Base-by-base conservation (phyloP, 2,888 invertebrate genomes). In the Odontomyia ornata region DNA sequence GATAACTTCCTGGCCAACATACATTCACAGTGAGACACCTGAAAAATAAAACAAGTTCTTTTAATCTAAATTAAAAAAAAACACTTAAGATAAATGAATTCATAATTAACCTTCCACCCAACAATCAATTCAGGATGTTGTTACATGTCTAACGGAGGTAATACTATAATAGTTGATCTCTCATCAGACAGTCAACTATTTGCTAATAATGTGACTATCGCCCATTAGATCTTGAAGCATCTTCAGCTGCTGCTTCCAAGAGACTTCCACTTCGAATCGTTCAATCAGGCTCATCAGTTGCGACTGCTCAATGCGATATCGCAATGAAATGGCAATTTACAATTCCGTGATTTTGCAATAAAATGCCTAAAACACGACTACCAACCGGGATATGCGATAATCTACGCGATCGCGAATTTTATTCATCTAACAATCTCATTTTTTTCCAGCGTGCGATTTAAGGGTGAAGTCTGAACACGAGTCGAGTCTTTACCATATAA, bases 291-390 rank as follows among this genome's bases (percentile, higher is more conserved):
- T 27, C 21, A 30, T 28, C 28, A 1, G 18, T 18, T 18, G 43
- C 23, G 36, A n/a, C 65, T 43, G 36, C 36, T 18, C 28, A 64
- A 21, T 15, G 21, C 1, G 65, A 43, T 65, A 65, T 65, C 43
- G 36, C 36, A 18, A 23, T 18, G 21, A 28, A 30, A 9, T n/a
- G 57, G 36, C 56, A 73, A 36, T 75, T 69, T 56, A 75, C 65
- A 65, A 62, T 75, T 69, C 67, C 77, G 65, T 77, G 77, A 77
- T 75, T 75, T 72, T 76, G 78, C 28, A 78, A 78, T 76, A 76
- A 76, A 76, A 76, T 76, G 73, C 65, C 47, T 56, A 15, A 71
- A 75, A 77, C 71, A 71, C 62, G 56, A 13, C 46, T 46, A 52
- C 18, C 25, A 60, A 23, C 7, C 25, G 60, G 2, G 60, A 60